These are phyloP conservation scores for Aricia agestis DNA, from an alignment of 1,140 invertebrate genomes.

Conservation along the genomic window DNA sequence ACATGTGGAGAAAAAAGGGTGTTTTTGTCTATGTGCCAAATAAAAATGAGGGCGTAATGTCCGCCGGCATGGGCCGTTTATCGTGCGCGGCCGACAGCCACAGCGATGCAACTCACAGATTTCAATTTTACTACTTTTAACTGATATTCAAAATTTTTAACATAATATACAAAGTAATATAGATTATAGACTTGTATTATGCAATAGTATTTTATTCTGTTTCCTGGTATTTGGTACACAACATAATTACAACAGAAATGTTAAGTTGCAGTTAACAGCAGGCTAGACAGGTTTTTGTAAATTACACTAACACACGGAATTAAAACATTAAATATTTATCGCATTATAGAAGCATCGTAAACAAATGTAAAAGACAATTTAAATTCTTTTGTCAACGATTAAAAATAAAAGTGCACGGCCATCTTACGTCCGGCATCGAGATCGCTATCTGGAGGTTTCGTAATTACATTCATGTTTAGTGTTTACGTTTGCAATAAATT, in stretches of 20 bases:
- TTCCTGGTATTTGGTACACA: too few species aligned
- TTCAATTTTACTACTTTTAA: background rate
- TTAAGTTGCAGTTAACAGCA: too few species aligned
- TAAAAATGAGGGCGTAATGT: slow-evolving; percentile 75
- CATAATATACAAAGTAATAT: too few species aligned
- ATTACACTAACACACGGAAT: background rate
- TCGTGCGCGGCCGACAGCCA: slow-evolving; percentile 35
- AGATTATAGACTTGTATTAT: too few species aligned
- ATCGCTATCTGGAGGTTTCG: slow-evolving; percentile 28
- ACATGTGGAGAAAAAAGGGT: slow-evolving; percentile 70
- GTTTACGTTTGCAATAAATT: slow-evolving; percentile 22
- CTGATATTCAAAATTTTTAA: too few species aligned
- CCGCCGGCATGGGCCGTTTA: slow-evolving; percentile 66
- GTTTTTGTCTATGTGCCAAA: slow-evolving; percentile 75
- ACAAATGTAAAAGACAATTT: background rate
- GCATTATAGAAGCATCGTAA: background rate
- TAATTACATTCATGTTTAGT: slow-evolving; percentile 28
- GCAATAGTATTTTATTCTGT: too few species aligned
- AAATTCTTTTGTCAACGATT: slow-evolving; percentile 2
- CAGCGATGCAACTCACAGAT: background rate
- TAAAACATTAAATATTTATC: background rate
- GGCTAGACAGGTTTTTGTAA: too few species aligned
- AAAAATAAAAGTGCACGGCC: slow-evolving; percentile 21
- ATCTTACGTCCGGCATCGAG: slow-evolving; percentile 21
- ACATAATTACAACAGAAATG: too few species aligned